Base-by-base conservation (phyloP, 2,888 invertebrate genomes). In the Tortricodes alternella region DNA sequence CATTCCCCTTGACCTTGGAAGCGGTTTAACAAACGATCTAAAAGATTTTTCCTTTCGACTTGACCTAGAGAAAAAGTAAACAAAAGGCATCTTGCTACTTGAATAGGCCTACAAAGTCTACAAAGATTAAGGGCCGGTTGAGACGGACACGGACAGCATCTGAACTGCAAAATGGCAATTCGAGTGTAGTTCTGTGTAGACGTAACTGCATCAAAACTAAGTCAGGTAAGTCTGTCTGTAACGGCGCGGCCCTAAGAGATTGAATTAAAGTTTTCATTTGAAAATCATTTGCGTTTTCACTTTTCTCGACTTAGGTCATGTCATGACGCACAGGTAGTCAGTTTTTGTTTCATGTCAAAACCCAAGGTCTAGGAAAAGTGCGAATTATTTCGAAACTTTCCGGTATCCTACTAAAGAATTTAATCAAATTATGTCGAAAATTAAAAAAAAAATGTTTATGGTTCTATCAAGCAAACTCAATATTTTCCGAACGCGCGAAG, bases 381-480 rank as follows among this genome's bases (percentile, higher is more conserved):
- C 23, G 18, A 15, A 39, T 38, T 32, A 16, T 32, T 53, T 38
- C 19, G 32, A 23, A 46, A 46, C 9, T 46, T 39, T 16, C 9
- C 11, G 27, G 15, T 15, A 44, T 3, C 16, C 19, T 11, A 16
- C 3, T 9, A 34, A 53, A 46, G 48, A 39, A 48, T 55, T 48
- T 13, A n/a, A 18, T 41, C 39, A 48, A 55, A 48, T 55, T 55
- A 55, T 48, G 34, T 35, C 11, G 53, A 35, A 48, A 48, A 41
- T 55, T 55, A 27, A 41, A 48, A 55, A 41, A 48, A 55, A 48
- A 48, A 23, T 53, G 39, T 46, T 41, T n/a, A 38, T 44, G 38
- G 18, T 15, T 23, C 23, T 35, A 46, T 46, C 39, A 32, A 29
- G 11, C 27, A 37, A 29, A 29, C 16, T n/a, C 24, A 41, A 41